Evolutionary conservation across 1,140 invertebrate species (phyloP), one percentile per base, ranked within the genome.

Genomic region (Muscidifurax raptorellus): DNA sequence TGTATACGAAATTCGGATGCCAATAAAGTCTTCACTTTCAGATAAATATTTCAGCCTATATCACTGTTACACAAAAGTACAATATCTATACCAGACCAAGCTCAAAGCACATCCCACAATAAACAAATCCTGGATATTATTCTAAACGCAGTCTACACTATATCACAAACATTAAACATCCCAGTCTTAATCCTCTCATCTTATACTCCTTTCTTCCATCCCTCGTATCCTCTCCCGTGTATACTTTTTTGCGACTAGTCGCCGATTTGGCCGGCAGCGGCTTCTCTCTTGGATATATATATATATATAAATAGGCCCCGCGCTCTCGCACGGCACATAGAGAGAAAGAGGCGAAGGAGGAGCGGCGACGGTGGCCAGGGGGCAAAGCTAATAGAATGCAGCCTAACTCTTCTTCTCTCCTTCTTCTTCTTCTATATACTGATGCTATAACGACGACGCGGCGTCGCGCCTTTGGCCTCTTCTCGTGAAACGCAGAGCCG

Each of bases 331-430:
- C 28, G 12, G n/a, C 36, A 59, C 18, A 59, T 3, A 47, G 9
- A 7, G 52, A 59, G 18, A n/a, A n/a, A n/a, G 52, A n/a, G 5
- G 6, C 5, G 72, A 28, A 36, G 30, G 18, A 74, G 72, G 72
- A 40, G 32, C 15, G 66, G n/a, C 7, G n/a, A 40, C 30, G 67
- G n/a, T 44, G 36, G 36, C 80, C 47, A 25, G 64, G 36, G 79
- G 67, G 25, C 15, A 71, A 27, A 30, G 40, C 52, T 82, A 82
- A 82, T 82, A 82, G 71, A 82, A 82, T 76, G 80, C 80, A 81
- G 69, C 10, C 67, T 30, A 9, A 47, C 40, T 28, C 28, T 59
- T 28, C 67, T n/a, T 79, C 67, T 32, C 30, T 27, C 22, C 40
- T 71, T 3, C 27, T 69, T 52, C 52, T n/a, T 7, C 18, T 59